Conservation (phyloP, 1,140 invertebrate species). For the Armadillidium nasatum region DNA sequence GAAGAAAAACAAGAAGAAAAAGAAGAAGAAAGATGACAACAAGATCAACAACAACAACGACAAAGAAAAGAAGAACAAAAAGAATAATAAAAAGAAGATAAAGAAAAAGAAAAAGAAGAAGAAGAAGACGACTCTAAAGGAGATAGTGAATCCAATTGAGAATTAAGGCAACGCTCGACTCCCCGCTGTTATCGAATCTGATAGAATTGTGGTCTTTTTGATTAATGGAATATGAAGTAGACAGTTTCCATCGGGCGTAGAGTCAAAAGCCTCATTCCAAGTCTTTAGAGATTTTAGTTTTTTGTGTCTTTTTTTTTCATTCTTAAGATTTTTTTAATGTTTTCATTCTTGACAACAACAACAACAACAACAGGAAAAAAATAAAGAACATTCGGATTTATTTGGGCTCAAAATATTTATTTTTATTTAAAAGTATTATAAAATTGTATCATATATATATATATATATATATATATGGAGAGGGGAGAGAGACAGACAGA, state of each 20-base stretch:
- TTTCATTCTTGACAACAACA: neutral
- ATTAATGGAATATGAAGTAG: neutral
- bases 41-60: neutral
- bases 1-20: neutral
- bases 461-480: too few species aligned
- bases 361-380: neutral
- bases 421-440: too few species aligned
- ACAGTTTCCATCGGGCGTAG: too few species aligned
- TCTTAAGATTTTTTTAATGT: neutral
- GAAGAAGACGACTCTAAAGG: neutral
- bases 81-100: neutral
- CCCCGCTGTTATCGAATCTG: neutral
- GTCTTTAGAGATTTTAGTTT: neutral
- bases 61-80: conserved; percentile 6
- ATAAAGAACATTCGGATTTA: neutral
- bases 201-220: neutral
- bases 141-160: neutral
- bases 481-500: neutral
- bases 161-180: neutral
- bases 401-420: too few species aligned
- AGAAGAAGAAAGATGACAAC: neutral
- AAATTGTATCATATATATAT: too few species aligned
- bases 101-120: neutral
- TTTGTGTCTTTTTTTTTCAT: neutral
- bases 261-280: too few species aligned